Evolutionary conservation across 2,888 invertebrate species (phyloP).

Genomic region (Drosophila buzzatii): DNA sequence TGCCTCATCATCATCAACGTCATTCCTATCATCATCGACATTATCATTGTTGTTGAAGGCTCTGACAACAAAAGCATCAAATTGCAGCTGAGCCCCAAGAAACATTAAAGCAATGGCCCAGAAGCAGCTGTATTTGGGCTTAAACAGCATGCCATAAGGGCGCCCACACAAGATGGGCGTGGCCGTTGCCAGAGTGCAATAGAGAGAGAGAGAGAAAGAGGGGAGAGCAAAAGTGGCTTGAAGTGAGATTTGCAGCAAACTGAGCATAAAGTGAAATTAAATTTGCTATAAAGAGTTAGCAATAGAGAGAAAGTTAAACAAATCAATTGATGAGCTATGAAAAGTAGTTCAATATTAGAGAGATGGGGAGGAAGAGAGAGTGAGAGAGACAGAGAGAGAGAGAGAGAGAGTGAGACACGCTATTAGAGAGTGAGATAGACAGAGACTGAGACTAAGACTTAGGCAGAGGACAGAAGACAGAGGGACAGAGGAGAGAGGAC

Average conservation of each 20-base stretch:
- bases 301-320: too few species aligned
- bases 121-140: neutral
- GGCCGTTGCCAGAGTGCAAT: neutral
- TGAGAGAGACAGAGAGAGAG: too few species aligned
- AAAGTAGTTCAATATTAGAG: too few species aligned
- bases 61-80: constrained; percentile 66
- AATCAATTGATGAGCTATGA: too few species aligned
- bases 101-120: constrained; percentile 10
- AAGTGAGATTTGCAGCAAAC: neutral
- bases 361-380: neutral
- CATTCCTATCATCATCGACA: constrained; percentile 16
- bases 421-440: neutral
- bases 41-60: constrained; percentile 50
- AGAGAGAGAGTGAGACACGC: too few species aligned
- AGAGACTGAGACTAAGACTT: neutral
- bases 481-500: too few species aligned
- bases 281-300: too few species aligned
- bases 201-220: neutral
- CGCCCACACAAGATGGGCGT: constrained; percentile 5
- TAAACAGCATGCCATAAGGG: neutral
- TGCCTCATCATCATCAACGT: too few species aligned
- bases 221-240: neutral
- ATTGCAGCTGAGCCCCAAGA: constrained; percentile 70
- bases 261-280: too few species aligned
- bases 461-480: neutral